A percentile compares a stretch with the other conserved stretches of the same genome.
These are phyloP conservation scores for Bettongia penicillata DNA, from an alignment of 2,113 vertebrate genomes.

Conservation along the genomic window DNA sequence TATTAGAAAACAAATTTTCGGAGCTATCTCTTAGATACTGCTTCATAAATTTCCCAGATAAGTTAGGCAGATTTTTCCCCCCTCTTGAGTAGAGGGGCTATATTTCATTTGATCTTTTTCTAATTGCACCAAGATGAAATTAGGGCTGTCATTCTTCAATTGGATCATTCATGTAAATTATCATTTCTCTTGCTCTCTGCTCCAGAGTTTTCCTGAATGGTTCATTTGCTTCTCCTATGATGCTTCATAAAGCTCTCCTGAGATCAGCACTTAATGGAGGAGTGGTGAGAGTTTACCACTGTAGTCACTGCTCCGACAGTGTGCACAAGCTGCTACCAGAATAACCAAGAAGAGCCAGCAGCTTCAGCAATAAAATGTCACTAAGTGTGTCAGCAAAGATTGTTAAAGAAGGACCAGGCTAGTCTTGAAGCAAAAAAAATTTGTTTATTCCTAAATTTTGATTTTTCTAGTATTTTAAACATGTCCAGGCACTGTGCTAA, in stretches of 20 bases:
- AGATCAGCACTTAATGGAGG: background rate
- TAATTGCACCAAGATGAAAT: background rate
- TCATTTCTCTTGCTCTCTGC: background rate
- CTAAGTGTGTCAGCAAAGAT: background rate
- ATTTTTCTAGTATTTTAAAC: background rate
- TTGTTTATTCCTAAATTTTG: background rate
- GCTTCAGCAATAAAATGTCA: background rate
- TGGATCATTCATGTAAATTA: background rate
- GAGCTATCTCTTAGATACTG: background rate
- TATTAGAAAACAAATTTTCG: background rate
- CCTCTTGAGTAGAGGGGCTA: background rate
- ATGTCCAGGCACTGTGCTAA: background rate
- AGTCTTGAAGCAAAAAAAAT: no score
- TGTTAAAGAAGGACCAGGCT: no score
- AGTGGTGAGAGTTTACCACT: background rate
- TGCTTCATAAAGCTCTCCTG: background rate
- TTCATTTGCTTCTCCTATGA: background rate
- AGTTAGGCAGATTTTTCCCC: background rate
- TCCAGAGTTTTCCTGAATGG: background rate
- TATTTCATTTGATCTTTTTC: background rate
- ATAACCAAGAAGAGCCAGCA: conserved; percentile 23
- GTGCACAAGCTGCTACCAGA: background rate
- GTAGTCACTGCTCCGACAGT: background rate
- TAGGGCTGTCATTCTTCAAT: background rate
- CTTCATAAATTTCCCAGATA: background rate